phyloP scores from a whole-genome alignment of 37 sponge, comb jelly and placozoan species.

The Hormiphora californensis region DNA sequence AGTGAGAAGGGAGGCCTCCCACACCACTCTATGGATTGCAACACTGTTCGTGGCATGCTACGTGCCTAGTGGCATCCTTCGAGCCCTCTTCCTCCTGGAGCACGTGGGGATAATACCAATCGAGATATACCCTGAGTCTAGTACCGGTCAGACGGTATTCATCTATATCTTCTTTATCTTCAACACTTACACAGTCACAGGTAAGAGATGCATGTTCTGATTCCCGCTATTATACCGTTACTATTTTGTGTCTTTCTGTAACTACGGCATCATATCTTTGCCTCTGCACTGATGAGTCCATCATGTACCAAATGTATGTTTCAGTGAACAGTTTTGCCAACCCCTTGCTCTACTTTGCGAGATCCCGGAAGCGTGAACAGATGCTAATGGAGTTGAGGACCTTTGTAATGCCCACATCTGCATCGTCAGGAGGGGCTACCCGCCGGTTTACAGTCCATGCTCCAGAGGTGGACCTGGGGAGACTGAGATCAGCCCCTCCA shows the following conservation, averaged over 20 bases:
- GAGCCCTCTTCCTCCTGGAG: slow-evolving; percentile 16
- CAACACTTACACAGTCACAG: slow-evolving; percentile 46
- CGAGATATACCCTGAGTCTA: neutral
- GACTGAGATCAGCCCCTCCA: no score
- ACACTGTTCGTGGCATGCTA: neutral
- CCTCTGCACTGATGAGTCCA: no score
- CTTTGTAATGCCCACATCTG: no score
- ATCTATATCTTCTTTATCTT: slow-evolving; percentile 37
- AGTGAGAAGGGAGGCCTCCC: slow-evolving; percentile 7
- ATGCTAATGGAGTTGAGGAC: no score
- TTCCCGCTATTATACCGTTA: no score
- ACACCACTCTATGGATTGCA: slow-evolving; percentile 33
- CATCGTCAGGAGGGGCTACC: no score
- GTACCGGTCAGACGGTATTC: neutral
- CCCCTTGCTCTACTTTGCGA: neutral
- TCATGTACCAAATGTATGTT: no score
- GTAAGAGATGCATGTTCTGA: no score
- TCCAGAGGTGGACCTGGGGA: no score
- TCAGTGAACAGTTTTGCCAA: slow-evolving; percentile 52
- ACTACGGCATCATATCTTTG: no score
- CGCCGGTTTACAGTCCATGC: no score
- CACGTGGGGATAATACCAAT: slow-evolving; percentile 6
- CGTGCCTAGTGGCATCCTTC: slow-evolving; percentile 15
- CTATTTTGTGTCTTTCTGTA: no score
- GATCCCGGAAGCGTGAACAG: neutral